Evolutionary conservation across 2,797 vertebrate genomes (phyloP), one percentile per base, ranked within the genome.

Genomic region (Okamejei kenojei): DNA sequence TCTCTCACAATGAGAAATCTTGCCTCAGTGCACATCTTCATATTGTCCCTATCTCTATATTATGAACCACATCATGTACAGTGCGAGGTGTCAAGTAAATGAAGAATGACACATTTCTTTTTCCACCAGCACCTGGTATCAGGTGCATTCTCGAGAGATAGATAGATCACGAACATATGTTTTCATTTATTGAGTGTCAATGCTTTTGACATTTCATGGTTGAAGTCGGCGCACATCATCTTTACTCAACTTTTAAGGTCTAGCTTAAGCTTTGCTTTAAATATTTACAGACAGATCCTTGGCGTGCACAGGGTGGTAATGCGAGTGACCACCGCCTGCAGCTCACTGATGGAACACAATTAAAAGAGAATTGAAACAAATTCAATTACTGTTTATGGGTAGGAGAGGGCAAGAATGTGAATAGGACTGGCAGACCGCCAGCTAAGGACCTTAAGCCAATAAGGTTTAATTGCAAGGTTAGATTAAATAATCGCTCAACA

Each of bases 21-120:
- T 73, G 90, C 68, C 73, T 74, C 90, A 54, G 68, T 29, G 32
- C 32, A 38, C 68, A 74, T 13, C 23, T 73, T 29, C 45, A 73
- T 68, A 73, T 91, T 74, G 11, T 73, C 81, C 15, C 84, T 65
- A 17, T 88, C 38, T 74, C 21, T 17, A 54, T 11, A 91, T 29
- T 90, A 15, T 74, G 23, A 38, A 23, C 21, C 35, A 63, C 32
- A 73, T 54, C 26, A 91, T 45, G 45, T 74, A 73, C 2, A 90
- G 17, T 90, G 32, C 10, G 68, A 35, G 32, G 38, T 4, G 1
- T 90, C 88, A 90, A 71, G 45, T 45, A 94, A 95, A 96, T 95
- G 94, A 95, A 94, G 94, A 95, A 93, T 35, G 94, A 93, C 94
- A 95, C 95, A 93, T 94, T 95, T 95, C 93, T 95, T 94, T 95